Base-by-base conservation (phyloP, 2,888 invertebrate species). In the Cataglyphis livida region DNA sequence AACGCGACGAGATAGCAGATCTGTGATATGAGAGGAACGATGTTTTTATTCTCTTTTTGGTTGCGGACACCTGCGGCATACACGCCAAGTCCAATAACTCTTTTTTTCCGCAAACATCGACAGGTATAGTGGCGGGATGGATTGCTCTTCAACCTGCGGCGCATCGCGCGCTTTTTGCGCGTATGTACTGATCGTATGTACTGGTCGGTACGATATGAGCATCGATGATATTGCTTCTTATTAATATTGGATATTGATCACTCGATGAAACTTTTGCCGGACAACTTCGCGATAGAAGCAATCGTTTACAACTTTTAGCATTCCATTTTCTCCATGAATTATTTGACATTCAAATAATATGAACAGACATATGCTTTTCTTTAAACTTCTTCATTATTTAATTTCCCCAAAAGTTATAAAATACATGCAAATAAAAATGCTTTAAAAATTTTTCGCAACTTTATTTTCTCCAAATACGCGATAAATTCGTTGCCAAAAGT, bases 21-120 rank as follows among this genome's bases (percentile, higher is more conserved):
- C 15, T 35, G 28, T 12, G 15, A 38, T n/a, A 15, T 25, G 51
- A 18, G 21, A n/a, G 6, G 18, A 18, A 32, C 44, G 54, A 66
- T 21, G 41, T n/a, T 66, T 35, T 78, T 38, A 57, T 78, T 78
- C 41, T 68, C 12, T 41, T 68, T 68, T 78, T 7, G 66, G 25
- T 78, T 66, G 57, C 66, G 64, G 35, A 75, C 25, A 38, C 65
- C 48, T 54, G 59, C 35, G 79, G 61, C 82, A 86, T 73, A 70
- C 61, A 81, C 66, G 76, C 66, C 79, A 81, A 82, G 66, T 86
- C 82, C 86, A 76, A 82, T 82, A 84, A 84, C 51, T 79, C 66
- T 76, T 75, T 83, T 61, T 82, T 68, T 65, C 28, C 62, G 9
- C 21, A 18, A 61, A 48, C 59, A 54, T 66, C 66, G 70, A 65